Evolutionary conservation across 2,113 vertebrate genomes (phyloP), one percentile per base, ranked within the genome.

Genomic region (Alaudala cheleensis): DNA sequence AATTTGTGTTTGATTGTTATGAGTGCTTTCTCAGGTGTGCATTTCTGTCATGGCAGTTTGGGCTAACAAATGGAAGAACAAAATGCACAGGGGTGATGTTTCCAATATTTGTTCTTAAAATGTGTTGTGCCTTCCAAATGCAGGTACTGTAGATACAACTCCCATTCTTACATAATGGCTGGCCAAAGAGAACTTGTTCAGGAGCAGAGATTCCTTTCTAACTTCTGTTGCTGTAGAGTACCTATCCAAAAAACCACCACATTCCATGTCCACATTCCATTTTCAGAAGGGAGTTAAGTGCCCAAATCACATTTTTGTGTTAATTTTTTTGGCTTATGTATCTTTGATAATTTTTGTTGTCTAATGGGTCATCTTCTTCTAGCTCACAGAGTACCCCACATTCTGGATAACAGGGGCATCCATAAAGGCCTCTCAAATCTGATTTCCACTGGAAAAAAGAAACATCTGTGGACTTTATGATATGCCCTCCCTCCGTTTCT

Each of bases 31-130:
- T 85, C 45, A 40, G 20, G 17, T 71, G 22, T 71, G 20, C 22
- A 23, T 62, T 87, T 77, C 54, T 85, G 18, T 42, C 19, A 7
- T 39, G 78, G 44, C 70, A 47, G 7, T 39, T 64, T 57, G 56
- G 81, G 54, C 24, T 71, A 74, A 54, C 14, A 84, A 29, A 60
- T 24, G 26, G 39, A 71, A 69, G 58, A 72, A 67, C 5, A 49
- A 64, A 88, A 28, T 1, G 1, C 5, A 23, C 3, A 29, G 14
- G 5, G 3, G 0, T 47, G 13, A 9, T 40, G 8, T 81, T 73
- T 65, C 44, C 11, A 29, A 1, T 54, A 50, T 20, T 57, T 40
- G 5, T 45, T 78, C 29, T 66, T 71, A 47, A 84, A 65, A 25
- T 17, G 3, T 50, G 45, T 42, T 2, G 4, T 77, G 44, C 29